These are phyloP conservation scores for Phalangium opilio DNA, from an alignment of 2,888 invertebrate species.

Conservation along the genomic window DNA sequence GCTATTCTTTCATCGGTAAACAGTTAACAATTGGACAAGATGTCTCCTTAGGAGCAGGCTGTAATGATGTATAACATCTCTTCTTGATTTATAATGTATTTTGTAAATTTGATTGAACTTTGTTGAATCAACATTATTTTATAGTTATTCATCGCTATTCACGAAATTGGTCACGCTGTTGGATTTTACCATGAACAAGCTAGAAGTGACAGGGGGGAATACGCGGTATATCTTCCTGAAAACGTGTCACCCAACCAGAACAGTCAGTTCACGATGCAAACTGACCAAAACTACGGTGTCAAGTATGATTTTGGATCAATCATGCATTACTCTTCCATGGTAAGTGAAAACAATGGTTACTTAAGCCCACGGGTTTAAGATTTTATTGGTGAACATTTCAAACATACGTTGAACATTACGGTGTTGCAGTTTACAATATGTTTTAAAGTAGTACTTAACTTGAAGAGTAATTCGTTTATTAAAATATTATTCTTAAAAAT, in stretches of 20 bases:
- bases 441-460: too few relatives aligned
- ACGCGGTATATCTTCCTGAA: conserved; percentile 16
- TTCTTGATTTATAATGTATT: too few relatives aligned
- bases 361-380: too few relatives aligned
- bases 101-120: too few relatives aligned
- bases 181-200: conserved; percentile 19
- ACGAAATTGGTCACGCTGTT: conserved; percentile 19
- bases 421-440: too few relatives aligned
- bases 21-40: conserved; percentile 12
- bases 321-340: conserved; percentile 19
- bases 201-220: conserved; percentile 16
- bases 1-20: conserved; percentile 12
- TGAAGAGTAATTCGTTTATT: too few relatives aligned
- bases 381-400: too few relatives aligned
- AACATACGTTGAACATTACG: too few relatives aligned
- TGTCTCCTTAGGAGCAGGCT: conserved; percentile 14
- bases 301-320: conserved; percentile 18
- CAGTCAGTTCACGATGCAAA: conserved; percentile 13
- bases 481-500: too few relatives aligned
- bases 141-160: conserved; percentile 13
- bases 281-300: conserved; percentile 13
- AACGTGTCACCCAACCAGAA: conserved; percentile 13
- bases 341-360: conserved; percentile 3
- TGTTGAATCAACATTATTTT: too few relatives aligned
- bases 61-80: conserved; percentile 14